Evolutionary conservation across 2,888 invertebrate species (phyloP).

Genomic region (Acleris laterana): DNA sequence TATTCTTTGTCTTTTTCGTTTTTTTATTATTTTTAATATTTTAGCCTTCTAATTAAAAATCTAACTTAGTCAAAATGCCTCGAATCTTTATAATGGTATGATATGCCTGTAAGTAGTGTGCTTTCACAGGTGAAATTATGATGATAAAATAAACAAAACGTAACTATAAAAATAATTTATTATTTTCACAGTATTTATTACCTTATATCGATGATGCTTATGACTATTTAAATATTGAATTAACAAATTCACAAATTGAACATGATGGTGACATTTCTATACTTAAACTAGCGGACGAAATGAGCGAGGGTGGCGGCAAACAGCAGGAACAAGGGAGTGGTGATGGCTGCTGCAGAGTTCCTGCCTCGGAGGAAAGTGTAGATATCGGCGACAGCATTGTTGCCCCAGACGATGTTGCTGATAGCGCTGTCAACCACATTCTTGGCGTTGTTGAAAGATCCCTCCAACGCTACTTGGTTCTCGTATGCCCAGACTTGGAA

Average conservation of each 20-base stretch:
- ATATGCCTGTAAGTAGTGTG: too few relatives aligned
- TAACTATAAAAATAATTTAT: slow-evolving; percentile 23
- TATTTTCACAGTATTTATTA: slow-evolving; percentile 3
- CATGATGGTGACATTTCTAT: background rate
- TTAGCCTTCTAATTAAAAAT: too few relatives aligned
- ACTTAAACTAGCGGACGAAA: slow-evolving; percentile 50
- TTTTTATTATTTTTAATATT: too few relatives aligned
- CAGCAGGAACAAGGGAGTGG: slow-evolving; percentile 58
- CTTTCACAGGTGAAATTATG: too few relatives aligned
- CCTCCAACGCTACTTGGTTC: slow-evolving; percentile 56
- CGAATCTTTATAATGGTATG: too few relatives aligned
- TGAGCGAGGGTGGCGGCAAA: slow-evolving; percentile 54
- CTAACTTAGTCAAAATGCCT: too few relatives aligned
- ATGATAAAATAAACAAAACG: background rate
- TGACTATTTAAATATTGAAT: slow-evolving; percentile 14
- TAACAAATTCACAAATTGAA: slow-evolving; percentile 9
- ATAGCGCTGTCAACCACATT: slow-evolving; percentile 55
- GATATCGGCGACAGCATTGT: slow-evolving; percentile 54
- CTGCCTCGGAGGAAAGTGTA: slow-evolving; percentile 48
- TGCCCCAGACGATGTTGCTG: slow-evolving; percentile 67
- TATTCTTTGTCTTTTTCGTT: too few relatives aligned
- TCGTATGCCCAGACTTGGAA: slow-evolving; percentile 69
- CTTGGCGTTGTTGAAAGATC: slow-evolving; percentile 54
- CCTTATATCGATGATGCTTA: slow-evolving; percentile 17
- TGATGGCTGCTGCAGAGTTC: slow-evolving; percentile 53